A percentile compares a stretch with the other conserved stretches of the same genome.
phyloP scores from a whole-genome alignment of 2,113 vertebrate species.

The Alligator sinensis region DNA sequence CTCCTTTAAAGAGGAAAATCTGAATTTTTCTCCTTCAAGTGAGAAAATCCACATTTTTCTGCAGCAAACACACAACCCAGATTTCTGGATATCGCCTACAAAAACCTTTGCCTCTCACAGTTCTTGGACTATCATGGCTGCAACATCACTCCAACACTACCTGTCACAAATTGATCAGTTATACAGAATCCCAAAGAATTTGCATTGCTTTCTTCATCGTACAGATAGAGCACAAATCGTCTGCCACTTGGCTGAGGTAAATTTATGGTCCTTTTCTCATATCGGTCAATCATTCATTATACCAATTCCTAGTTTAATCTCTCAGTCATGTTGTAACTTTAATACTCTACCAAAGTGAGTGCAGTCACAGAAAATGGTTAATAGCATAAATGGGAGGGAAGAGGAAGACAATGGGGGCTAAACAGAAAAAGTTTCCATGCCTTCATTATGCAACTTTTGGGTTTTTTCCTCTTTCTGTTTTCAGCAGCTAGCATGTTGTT shows the following conservation, averaged over 20 bases:
- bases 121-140: too few species aligned
- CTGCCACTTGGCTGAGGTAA: not conserved
- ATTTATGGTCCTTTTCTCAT: not conserved
- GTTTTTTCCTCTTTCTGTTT: not conserved
- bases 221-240: not conserved
- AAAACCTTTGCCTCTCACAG: not conserved
- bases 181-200: not conserved
- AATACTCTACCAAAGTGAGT: not conserved
- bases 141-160: too few species aligned
- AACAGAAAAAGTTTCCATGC: not conserved
- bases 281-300: not conserved
- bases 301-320: not conserved
- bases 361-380: not conserved
- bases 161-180: not conserved
- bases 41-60: not conserved
- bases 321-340: not conserved
- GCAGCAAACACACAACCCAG: fast-evolving
- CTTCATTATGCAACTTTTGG: not conserved
- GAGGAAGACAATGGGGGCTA: not conserved
- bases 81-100: not conserved
- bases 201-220: not conserved
- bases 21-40: not conserved
- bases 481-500: not conserved
- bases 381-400: not conserved
- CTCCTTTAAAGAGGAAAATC: not conserved